Evolutionary conservation across 2,888 invertebrate species (phyloP).

Genomic region (Auanema sp.): DNA sequence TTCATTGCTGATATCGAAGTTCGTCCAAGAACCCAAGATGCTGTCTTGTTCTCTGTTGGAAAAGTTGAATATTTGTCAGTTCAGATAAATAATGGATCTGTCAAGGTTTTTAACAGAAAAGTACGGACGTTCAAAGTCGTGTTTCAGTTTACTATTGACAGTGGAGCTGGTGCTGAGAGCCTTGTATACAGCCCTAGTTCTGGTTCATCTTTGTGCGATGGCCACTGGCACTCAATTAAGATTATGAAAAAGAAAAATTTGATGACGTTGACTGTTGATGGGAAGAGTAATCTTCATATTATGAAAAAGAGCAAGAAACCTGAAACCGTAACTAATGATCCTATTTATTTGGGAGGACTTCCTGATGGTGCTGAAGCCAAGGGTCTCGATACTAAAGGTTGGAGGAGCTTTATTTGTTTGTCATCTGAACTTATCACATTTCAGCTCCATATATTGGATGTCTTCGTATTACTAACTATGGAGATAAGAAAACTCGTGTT

Average conservation of each 20-base stretch:
- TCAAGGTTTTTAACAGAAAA: constrained; percentile 16
- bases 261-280: constrained; percentile 83
- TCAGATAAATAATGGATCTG: constrained; percentile 73
- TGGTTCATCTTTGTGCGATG: constrained; percentile 79
- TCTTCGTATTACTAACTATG: constrained; percentile 51
- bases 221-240: constrained; percentile 86
- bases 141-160: constrained; percentile 59
- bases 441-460: constrained; percentile 61
- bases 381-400: constrained; percentile 25
- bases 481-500: constrained; percentile 41
- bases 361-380: constrained; percentile 50
- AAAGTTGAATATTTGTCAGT: constrained; percentile 78
- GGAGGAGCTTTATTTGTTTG: neutral
- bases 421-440: constrained; percentile 14
- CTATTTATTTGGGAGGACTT: constrained; percentile 80
- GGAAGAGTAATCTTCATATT: constrained; percentile 76
- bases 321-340: constrained; percentile 80
- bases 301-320: constrained; percentile 71
- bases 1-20: constrained; percentile 60
- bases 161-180: constrained; percentile 75
- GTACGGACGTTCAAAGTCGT: neutral
- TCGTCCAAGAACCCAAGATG: constrained; percentile 56
- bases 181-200: constrained; percentile 35
- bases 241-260: constrained; percentile 87
- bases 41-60: constrained; percentile 60